phyloP scores from a whole-genome alignment of 92 coral and sea anemone species.

The Nematostella vectensis region DNA sequence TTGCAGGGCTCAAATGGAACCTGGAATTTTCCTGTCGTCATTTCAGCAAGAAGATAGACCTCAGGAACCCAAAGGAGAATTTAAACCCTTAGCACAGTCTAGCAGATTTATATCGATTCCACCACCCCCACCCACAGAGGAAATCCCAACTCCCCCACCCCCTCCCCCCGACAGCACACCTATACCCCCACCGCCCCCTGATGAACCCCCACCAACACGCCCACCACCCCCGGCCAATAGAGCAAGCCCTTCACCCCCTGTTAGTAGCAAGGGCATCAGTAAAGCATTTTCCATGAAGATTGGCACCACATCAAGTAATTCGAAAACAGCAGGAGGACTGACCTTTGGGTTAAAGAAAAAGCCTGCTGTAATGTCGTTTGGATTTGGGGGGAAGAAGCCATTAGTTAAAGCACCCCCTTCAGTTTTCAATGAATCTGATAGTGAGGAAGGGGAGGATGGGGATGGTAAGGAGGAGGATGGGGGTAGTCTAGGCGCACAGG shows the following conservation, averaged over 20 bases:
- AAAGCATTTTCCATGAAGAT: slow-evolving; percentile 72
- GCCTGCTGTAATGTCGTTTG: slow-evolving; percentile 45
- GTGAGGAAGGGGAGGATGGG: slow-evolving; percentile 71
- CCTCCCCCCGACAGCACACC: slow-evolving; percentile 73
- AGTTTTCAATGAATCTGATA: slow-evolving; percentile 84
- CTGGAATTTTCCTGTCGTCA: too few relatives aligned
- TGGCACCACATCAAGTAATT: slow-evolving; percentile 21
- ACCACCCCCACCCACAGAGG: slow-evolving; percentile 63
- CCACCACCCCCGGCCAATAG: slow-evolving; percentile 25
- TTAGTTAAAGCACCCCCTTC: slow-evolving; percentile 42
- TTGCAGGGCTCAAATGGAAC: too few relatives aligned
- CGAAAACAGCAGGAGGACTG: slow-evolving; percentile 33
- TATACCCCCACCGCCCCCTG: slow-evolving; percentile 36
- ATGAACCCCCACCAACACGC: slow-evolving; percentile 17
- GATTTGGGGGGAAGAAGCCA: slow-evolving; percentile 24
- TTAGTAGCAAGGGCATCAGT: slow-evolving; percentile 7
- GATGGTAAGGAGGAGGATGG: slow-evolving; percentile 17
- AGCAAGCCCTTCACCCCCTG: slow-evolving; percentile 18
- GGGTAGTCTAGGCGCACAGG: slow-evolving; percentile 10
- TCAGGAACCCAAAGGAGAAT: slow-evolving; percentile 42
- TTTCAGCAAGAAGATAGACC: slow-evolving; percentile 21
- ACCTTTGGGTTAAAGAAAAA: slow-evolving; percentile 67
- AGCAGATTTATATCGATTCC: slow-evolving; percentile 56
- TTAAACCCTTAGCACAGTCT: slow-evolving; percentile 51
- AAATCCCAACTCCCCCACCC: slow-evolving; percentile 70